phyloP scores from a whole-genome alignment of 2,113 vertebrate species.

The Turnix velox region DNA sequence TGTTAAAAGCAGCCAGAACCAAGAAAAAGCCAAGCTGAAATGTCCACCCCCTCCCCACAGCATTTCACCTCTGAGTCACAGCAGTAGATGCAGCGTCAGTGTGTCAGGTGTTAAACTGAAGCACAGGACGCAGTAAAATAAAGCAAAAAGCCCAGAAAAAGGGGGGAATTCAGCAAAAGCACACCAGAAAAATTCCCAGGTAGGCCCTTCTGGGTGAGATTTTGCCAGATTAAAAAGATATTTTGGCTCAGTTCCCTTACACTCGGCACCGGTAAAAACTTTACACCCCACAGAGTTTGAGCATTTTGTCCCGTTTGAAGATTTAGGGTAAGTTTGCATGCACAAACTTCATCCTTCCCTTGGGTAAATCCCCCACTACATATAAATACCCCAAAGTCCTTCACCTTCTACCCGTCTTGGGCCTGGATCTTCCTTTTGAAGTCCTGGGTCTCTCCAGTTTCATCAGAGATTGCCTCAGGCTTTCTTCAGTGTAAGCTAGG shows the following conservation, averaged over 20 bases:
- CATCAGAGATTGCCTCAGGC: constrained; percentile 93
- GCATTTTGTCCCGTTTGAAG: not conserved
- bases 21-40: not conserved
- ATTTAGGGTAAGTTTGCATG: not conserved
- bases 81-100: accelerated
- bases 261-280: not conserved
- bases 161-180: not conserved
- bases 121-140: not conserved
- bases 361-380: not conserved
- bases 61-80: not conserved
- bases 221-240: not conserved
- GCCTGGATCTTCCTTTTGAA: constrained; percentile 90
- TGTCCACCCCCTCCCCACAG: not conserved
- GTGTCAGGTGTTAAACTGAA: no score
- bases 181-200: not conserved
- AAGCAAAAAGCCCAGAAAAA: not conserved
- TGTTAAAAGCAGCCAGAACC: not conserved
- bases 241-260: not conserved
- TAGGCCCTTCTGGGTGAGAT: not conserved
- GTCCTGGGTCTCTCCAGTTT: constrained; percentile 91
- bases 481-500: constrained; percentile 95
- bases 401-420: constrained; percentile 93
- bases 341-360: not conserved
- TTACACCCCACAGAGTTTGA: not conserved
- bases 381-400: constrained; percentile 7